Percentiles rank a stretch among this genome's conserved stretches.
Evolutionary conservation across 2,888 invertebrate species (phyloP).

Genomic region (Rotaria macrura): DNA sequence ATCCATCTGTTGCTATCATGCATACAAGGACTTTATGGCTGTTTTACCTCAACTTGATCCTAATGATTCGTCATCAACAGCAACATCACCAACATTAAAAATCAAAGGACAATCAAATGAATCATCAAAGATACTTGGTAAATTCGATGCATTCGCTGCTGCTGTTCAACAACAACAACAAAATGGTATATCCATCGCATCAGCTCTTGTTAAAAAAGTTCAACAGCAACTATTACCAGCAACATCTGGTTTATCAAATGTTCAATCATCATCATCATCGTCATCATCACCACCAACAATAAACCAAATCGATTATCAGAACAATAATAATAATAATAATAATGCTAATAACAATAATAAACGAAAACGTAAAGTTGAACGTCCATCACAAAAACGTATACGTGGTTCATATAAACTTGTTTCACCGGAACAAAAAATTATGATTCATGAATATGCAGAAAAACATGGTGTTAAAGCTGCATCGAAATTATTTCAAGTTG

Average conservation of each 20-base stretch:
- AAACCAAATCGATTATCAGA: background rate
- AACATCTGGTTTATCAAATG: background rate
- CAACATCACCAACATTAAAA: background rate
- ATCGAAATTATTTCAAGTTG: constrained; percentile 15
- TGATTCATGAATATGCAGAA: constrained; percentile 13
- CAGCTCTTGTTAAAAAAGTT: background rate
- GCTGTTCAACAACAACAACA: background rate
- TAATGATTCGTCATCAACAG: background rate
- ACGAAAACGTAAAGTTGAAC: constrained; percentile 7
- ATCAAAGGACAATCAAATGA: background rate
- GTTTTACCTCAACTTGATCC: constrained; percentile 20
- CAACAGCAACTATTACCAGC: background rate
- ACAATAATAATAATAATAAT: too few species aligned
- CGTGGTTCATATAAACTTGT: constrained; percentile 16
- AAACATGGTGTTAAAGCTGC: constrained; percentile 21
- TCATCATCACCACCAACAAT: background rate
- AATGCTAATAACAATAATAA: too few species aligned
- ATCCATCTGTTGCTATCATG: too few species aligned
- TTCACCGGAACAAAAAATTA: constrained; percentile 7
- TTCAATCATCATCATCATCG: background rate
- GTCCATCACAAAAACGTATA: constrained; percentile 7
- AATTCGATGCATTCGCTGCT: background rate
- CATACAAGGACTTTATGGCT: background rate
- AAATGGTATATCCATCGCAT: background rate
- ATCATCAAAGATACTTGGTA: background rate